Evolutionary conservation across 2,888 invertebrate genomes (phyloP), one percentile per base, ranked within the genome.

Genomic region (Cheilosia urbana): DNA sequence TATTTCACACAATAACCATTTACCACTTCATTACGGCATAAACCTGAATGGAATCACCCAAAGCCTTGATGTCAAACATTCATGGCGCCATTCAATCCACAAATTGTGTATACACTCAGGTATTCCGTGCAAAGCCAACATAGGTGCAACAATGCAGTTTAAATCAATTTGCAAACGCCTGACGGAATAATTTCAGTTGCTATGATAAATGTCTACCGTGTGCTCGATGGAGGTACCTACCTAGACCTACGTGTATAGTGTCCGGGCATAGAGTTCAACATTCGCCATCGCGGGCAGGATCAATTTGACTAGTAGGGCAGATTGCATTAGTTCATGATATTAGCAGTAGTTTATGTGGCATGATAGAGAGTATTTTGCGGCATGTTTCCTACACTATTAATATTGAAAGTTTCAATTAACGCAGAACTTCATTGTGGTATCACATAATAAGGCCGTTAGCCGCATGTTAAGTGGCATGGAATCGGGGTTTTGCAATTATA

Each of bases 81-180:
- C 15, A 47, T 47, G 45, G 62, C 62, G 62, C 65, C 65, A 65
- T 51, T 51, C 37, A 49, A 51, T 65, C 51, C 21, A 24, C 24
- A 65, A 65, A 45, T 13, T 19, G 49, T 24, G 24, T 68, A 37
- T 42, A 27, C 9, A 42, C 6, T 15, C 15, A 55, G 62, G 62
- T 37, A 51, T 51, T 51, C n/a, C 65, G 51, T 65, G 65, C n/a
- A 37, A 40, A 51, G 17, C 21, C 11, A 45, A 27, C 27, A 45
- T 62, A 42, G 53, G 55, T 68, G 68, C 68, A 55, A 55, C 55
- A 68, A 55, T 62, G 62, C 62, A 47, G 21, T 62, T 62, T 62
- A 62, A 62, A 62, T 47, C 62, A 62, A 62, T 62, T 62, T 62
- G 27, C 62, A 17, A 62, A 62, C 17, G 37, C 65, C 65, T 51